These are phyloP conservation scores for Globia sparganii DNA, from an alignment of 2,888 invertebrate species.

Conservation along the genomic window DNA sequence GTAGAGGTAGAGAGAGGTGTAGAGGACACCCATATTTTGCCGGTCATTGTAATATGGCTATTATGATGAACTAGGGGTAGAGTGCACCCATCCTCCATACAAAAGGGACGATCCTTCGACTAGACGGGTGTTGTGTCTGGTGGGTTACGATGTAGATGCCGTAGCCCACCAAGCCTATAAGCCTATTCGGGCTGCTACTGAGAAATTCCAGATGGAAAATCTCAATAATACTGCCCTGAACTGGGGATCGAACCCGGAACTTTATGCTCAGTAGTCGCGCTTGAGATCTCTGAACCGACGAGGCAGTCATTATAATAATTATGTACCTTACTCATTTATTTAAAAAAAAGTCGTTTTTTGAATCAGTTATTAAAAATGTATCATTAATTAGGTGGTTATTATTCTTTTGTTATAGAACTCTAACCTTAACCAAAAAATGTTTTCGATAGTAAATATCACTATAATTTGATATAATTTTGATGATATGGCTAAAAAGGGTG, in stretches of 20 bases:
- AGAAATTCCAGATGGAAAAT: not conserved
- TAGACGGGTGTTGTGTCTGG: too few species aligned
- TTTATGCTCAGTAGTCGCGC: not conserved
- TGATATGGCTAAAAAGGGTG: not conserved
- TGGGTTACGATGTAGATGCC: too few species aligned
- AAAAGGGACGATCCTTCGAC: too few species aligned
- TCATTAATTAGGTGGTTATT: not conserved
- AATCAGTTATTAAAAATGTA: not conserved
- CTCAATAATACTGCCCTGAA: not conserved
- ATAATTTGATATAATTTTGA: constrained; percentile 89
- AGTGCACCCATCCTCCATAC: too few species aligned
- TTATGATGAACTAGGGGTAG: too few species aligned
- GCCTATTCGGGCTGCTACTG: too few species aligned
- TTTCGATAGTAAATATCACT: not conserved
- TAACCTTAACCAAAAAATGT: not conserved
- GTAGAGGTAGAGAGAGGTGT: not conserved
- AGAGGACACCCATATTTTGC: not conserved
- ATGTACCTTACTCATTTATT: too few species aligned
- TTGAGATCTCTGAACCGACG: too few species aligned
- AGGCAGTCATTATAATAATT: not conserved
- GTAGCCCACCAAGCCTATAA: too few species aligned
- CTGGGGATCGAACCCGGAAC: too few species aligned
- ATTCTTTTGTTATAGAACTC: not conserved
- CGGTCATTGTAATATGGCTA: not conserved
- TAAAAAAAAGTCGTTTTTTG: not conserved